Evolutionary conservation across 1,140 invertebrate genomes (phyloP).

Genomic region (Drosophila burlai): DNA sequence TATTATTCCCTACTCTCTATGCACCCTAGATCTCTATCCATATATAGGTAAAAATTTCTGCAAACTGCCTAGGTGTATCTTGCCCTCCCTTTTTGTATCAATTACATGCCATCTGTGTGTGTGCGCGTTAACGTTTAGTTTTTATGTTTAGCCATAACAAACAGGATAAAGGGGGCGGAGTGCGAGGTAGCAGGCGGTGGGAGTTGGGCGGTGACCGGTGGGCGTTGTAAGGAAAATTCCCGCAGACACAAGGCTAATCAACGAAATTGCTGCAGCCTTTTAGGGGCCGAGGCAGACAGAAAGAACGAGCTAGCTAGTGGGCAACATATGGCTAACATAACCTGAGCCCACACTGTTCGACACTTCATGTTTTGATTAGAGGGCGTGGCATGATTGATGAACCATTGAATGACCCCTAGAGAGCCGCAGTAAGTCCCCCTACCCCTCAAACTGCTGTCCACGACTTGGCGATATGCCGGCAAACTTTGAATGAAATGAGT

Average conservation of each 20-base stretch:
- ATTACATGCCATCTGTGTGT: slow-evolving; percentile 51
- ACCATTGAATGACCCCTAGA: slow-evolving; percentile 36
- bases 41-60: slow-evolving; percentile 1
- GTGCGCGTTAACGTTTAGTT: slow-evolving; percentile 58
- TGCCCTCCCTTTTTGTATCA: slow-evolving; percentile 35
- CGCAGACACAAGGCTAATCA: slow-evolving; percentile 70
- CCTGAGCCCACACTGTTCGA: slow-evolving; percentile 24
- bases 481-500: slow-evolving; percentile 54
- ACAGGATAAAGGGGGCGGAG: slow-evolving; percentile 14
- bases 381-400: slow-evolving; percentile 55
- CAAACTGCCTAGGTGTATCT: slow-evolving; percentile 3
- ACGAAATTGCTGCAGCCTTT: slow-evolving; percentile 78
- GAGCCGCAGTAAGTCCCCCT: slow-evolving; percentile 8
- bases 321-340: slow-evolving; percentile 48
- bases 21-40: not conserved
- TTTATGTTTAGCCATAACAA: slow-evolving; percentile 65
- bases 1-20: not conserved
- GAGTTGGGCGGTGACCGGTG: not conserved
- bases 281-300: slow-evolving; percentile 38
- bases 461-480: slow-evolving; percentile 24
- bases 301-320: not conserved
- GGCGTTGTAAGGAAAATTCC: slow-evolving; percentile 19
- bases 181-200: not conserved
- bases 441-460: slow-evolving; percentile 4
- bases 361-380: slow-evolving; percentile 47